phyloP scores from a whole-genome alignment of 2,888 invertebrate species.

The Synanthedon myopaeformis region DNA sequence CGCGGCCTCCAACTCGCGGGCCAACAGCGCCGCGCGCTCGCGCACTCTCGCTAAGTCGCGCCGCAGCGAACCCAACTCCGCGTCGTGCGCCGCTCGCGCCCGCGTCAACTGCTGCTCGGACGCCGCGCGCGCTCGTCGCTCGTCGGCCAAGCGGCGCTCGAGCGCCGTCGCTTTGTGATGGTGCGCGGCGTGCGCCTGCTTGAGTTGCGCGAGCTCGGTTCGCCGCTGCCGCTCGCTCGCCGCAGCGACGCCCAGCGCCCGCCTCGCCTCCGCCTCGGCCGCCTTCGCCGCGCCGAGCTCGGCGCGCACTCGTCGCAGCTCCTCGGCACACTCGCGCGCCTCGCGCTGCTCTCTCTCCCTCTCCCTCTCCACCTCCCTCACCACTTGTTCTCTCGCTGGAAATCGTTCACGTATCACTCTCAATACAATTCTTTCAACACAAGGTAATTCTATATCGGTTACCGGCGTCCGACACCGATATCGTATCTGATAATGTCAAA shows the following conservation, averaged over 20 bases:
- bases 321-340: slow-evolving; percentile 66
- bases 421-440: too few relatives aligned
- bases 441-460: too few relatives aligned
- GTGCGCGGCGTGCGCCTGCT: slow-evolving; percentile 88
- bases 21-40: slow-evolving; percentile 26
- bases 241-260: slow-evolving; percentile 42
- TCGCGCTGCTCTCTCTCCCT: slow-evolving; percentile 43
- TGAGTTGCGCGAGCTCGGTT: slow-evolving; percentile 80
- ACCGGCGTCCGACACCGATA: too few relatives aligned
- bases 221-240: slow-evolving; percentile 41
- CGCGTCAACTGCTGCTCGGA: slow-evolving; percentile 84
- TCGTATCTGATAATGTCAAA: too few relatives aligned
- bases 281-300: slow-evolving; percentile 67
- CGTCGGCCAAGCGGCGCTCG: slow-evolving; percentile 87
- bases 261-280: slow-evolving; percentile 82
- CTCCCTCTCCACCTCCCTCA: slow-evolving; percentile 33
- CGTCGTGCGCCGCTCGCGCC: slow-evolving; percentile 41
- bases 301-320: slow-evolving; percentile 29
- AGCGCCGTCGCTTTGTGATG: slow-evolving; percentile 80
- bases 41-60: slow-evolving; percentile 65
- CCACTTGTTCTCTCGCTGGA: slow-evolving; percentile 54
- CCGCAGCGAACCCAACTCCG: slow-evolving; percentile 58
- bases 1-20: slow-evolving; percentile 73
- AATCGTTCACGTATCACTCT: slow-evolving; percentile 11
- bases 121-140: slow-evolving; percentile 81